Conservation (phyloP, 2,888 invertebrate genomes). For the Encarsia formosa region DNA sequence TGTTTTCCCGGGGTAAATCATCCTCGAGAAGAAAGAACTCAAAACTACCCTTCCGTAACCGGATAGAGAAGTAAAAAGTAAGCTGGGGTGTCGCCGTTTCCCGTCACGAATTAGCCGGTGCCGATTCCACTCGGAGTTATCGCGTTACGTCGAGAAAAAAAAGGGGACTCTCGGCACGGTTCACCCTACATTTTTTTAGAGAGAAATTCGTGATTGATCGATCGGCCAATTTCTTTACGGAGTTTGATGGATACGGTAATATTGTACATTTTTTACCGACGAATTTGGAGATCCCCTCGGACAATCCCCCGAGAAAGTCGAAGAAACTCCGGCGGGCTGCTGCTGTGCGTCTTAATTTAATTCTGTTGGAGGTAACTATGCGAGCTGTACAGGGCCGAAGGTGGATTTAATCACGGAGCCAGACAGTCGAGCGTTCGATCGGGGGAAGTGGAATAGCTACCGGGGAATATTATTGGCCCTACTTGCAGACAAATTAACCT, state of each 20-base stretch:
- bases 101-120: no score
- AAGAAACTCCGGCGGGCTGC: neutral
- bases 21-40: no score
- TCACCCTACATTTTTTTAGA: no score
- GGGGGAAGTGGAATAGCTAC: neutral
- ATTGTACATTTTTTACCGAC: no score
- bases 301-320: neutral
- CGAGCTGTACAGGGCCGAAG: slow-evolving; percentile 34
- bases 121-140: slow-evolving; percentile 26
- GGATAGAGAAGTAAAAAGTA: no score
- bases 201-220: no score
- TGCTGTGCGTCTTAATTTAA: neutral
- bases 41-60: no score
- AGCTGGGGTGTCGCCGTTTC: no score
- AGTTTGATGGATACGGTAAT: no score
- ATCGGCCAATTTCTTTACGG: no score
- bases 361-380: slow-evolving; percentile 45
- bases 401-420: slow-evolving; percentile 50
- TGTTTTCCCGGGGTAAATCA: no score
- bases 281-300: no score
- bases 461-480: slow-evolving; percentile 32
- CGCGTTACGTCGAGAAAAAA: slow-evolving; percentile 29
- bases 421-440: slow-evolving; percentile 42
- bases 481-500: slow-evolving; percentile 39
- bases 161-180: slow-evolving; percentile 1